Percentiles rank a stretch among this genome's conserved stretches.
Evolutionary conservation across 1,140 invertebrate species (phyloP).

Genomic region (Drosophila quadrilineata): DNA sequence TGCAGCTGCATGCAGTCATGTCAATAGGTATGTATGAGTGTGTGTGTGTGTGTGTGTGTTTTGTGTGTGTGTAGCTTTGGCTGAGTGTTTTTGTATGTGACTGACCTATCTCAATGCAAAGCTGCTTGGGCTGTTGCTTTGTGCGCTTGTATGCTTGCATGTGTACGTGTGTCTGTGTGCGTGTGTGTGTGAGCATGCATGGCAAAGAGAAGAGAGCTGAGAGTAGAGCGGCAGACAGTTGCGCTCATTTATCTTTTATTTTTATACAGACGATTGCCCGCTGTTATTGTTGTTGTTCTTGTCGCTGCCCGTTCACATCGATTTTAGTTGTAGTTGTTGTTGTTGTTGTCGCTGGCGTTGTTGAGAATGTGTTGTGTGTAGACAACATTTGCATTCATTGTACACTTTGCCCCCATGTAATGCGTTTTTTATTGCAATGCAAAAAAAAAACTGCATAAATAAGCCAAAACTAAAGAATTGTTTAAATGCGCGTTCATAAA

Average conservation of each 20-base stretch:
- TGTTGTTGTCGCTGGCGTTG: slow-evolving; percentile 18
- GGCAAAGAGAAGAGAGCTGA: slow-evolving; percentile 10
- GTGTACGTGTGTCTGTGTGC: no score
- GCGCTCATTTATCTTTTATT: slow-evolving; percentile 75
- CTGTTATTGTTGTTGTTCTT: slow-evolving; percentile 33
- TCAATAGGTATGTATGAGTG: no score
- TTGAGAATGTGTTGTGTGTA: slow-evolving; percentile 18
- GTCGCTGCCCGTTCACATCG: slow-evolving; percentile 35
- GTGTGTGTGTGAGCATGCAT: no score
- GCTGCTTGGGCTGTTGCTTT: slow-evolving; percentile 50
- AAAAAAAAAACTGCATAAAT: slow-evolving; percentile 18
- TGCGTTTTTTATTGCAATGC: slow-evolving; percentile 40
- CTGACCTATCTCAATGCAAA: slow-evolving; percentile 81
- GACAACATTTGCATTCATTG: slow-evolving; percentile 70
- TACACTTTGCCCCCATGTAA: slow-evolving; percentile 61
- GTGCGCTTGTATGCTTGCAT: no score
- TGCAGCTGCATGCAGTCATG: slow-evolving; percentile 34
- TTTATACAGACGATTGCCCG: slow-evolving; percentile 48
- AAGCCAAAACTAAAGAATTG: slow-evolving; percentile 6
- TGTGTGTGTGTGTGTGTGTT: slow-evolving; percentile 37
- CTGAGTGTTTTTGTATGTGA: slow-evolving; percentile 62
- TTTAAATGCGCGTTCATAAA: slow-evolving; percentile 51
- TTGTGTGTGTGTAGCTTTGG: slow-evolving; percentile 14
- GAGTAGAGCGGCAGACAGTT: slow-evolving; percentile 37
- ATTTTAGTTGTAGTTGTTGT: slow-evolving; percentile 19